A percentile compares a stretch with the other conserved stretches of the same genome.
Conservation (phyloP, 1,140 invertebrate genomes). For the Papilio polyxenes region DNA sequence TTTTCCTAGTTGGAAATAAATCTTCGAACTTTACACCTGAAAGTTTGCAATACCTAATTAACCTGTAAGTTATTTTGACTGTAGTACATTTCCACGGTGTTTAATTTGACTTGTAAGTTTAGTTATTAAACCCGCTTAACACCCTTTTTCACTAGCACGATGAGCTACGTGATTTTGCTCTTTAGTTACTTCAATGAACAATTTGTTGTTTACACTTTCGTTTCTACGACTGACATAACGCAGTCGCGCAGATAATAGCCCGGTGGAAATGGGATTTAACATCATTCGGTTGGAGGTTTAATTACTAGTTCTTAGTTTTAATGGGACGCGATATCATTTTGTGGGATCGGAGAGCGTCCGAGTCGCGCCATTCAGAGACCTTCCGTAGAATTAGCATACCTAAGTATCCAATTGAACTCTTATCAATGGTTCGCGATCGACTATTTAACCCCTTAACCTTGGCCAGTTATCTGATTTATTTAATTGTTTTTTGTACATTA, state of each 20-base stretch:
- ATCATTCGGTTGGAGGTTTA: slow-evolving; percentile 7
- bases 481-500: neutral
- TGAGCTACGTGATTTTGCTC: neutral
- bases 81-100: neutral
- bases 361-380: slow-evolving; percentile 28
- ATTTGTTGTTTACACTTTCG: too few relatives aligned
- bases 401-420: slow-evolving; percentile 28
- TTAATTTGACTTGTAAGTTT: too few relatives aligned
- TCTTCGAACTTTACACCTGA: neutral
- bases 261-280: neutral
- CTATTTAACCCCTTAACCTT: neutral
- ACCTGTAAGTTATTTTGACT: neutral
- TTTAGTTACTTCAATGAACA: too few relatives aligned
- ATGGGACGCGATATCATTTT: slow-evolving; percentile 8
- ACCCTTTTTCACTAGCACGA: neutral
- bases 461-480: neutral
- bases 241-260: neutral
- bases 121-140: slow-evolving; percentile 12
- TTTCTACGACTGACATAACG: neutral
- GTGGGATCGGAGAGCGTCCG: slow-evolving; percentile 4
- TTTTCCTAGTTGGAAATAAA: neutral
- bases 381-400: slow-evolving; percentile 28
- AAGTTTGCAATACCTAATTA: slow-evolving; percentile 4
- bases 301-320: slow-evolving; percentile 33
- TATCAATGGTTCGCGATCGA: slow-evolving; percentile 28